Evolutionary conservation across 2,113 vertebrate genomes (phyloP), one percentile per base, ranked within the genome.

Genomic region (Anoura caudifer): DNA sequence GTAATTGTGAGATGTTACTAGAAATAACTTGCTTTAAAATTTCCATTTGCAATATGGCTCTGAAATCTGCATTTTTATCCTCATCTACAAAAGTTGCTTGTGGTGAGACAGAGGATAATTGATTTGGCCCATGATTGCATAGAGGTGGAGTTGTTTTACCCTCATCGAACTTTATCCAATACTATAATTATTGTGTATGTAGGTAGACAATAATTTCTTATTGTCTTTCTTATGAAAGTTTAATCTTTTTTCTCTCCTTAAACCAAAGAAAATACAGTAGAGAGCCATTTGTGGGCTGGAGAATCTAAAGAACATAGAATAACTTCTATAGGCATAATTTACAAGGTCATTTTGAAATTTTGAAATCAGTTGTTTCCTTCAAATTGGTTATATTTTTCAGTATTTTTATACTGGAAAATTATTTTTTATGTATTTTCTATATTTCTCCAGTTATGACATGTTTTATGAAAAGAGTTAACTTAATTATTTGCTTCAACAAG

Each of bases 1-100:
- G 4, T 76, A 90, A 28, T 73, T 95, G 38, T 75, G 86, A 79
- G 2, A 36, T 61, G 13, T 82, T 91, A 65, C 38, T 75, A 50
- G 56, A 92, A 93, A 88, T 88, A 92, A 38, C 20, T 96, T 92
- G 17, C 36, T 97, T 97, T 93, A 83, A 86, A 89, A 91, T 93
- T 83, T 88, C 83, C 15, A 54, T 63, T 83, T 86, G 24, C 47
- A 73, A 75, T 82, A 19, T 88, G 50, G 16, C 82, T 87, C 12
- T 31, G 7, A 88, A 65, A 24, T 10, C n/a, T 67, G 9, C 38
- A 28, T 69, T 38, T 73, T 54, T 91, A 7, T 89, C 92, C 24
- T 93, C 16, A 84, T 77, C 50, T 41, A 72, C 28, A 81, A 28
- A 90, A 86, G 12, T 95, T 91, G 5, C 43, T 86, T 84, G 11